phyloP scores from a whole-genome alignment of 2,113 vertebrate genomes.

The Tauraco erythrolophus region DNA sequence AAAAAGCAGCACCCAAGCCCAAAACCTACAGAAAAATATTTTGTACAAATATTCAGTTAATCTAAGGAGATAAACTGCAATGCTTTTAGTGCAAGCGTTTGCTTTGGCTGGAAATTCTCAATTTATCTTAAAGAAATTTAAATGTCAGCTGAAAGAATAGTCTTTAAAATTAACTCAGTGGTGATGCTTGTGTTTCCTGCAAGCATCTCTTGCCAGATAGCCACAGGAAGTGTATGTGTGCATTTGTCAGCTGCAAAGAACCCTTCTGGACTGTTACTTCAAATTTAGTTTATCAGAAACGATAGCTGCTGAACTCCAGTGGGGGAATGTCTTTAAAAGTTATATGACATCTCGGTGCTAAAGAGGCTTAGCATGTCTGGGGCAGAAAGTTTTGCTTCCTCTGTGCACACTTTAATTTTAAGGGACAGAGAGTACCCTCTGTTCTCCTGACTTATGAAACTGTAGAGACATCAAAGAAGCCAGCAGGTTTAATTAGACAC shows the following conservation, averaged over 20 bases:
- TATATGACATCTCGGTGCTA: not conserved
- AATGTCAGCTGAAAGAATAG: not conserved
- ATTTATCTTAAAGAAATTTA: not conserved
- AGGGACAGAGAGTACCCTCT: not conserved
- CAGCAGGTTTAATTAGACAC: conserved; percentile 32
- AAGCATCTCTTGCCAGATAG: not conserved
- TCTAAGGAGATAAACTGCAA: not conserved
- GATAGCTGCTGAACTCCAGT: not conserved
- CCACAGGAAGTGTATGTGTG: not conserved
- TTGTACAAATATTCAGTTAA: not conserved
- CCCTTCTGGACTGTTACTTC: not conserved
- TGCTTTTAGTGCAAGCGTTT: not conserved
- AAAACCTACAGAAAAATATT: not conserved
- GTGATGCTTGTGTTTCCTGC: not conserved
- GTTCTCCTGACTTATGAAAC: conserved; percentile 8
- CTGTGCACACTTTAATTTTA: not conserved
- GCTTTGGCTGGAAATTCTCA: not conserved
- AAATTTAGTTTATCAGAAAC: not conserved
- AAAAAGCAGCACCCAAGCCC: too few species aligned
- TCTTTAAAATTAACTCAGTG: not conserved
- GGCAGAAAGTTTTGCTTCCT: not conserved
- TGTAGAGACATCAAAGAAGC: conserved; percentile 48
- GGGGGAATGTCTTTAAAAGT: not conserved
- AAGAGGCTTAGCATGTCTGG: not conserved
- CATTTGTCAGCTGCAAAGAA: not conserved